Base-by-base conservation (phyloP, 2,888 invertebrate species). In the Hermodice carunculata region DNA sequence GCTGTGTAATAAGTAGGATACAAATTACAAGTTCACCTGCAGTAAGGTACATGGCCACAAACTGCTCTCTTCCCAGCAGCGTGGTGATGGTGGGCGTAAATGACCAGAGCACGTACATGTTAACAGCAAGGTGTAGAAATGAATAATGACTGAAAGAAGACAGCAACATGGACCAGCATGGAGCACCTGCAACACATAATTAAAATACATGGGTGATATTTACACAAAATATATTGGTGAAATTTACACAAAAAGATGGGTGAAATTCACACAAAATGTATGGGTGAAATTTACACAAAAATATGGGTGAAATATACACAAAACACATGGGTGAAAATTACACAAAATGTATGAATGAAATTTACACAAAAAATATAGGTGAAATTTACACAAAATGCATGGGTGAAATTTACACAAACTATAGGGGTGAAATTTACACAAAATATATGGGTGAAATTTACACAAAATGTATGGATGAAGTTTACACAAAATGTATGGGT, bases 141-240 rank as follows among this genome's bases (percentile, higher is more conserved):
- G 93, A 93, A 80, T 93, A 92, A 85, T 98, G 98, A 79, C 97
- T 98, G 87, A 98, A 98, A 34, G 93, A 93, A n/a, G 95, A 95
- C 3, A 97, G 87, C 56, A 97, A 82, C 95, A 98, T 95, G 3
- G 98, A 95, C 87, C 92, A 89, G 84, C 94, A 95, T 53, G 91
- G 88, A 70, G 90, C 89, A 81, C 89, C 93, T 94, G 85, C 46
- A 88, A 87, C 78, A 37, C 22, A 54, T 64, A n/a, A n/a, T n/a
- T n/a, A n/a, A 6, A 32, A 4, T 11, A 44, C 26, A 17, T 51
- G 11, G 24, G 29, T n/a, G 29, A n/a, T 26, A 51, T n/a, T 17
- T 19, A 17, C 28, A 46, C 19, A 8, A 24, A 19, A 46, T 19
- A 24, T 8, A 46, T 6, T 11, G 40, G 8, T 46, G 11, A 19